Percentiles rank a stretch among this genome's conserved stretches.
Evolutionary conservation across 2,797 vertebrate species (phyloP).

Genomic region (Chaetodon trifasciatus): DNA sequence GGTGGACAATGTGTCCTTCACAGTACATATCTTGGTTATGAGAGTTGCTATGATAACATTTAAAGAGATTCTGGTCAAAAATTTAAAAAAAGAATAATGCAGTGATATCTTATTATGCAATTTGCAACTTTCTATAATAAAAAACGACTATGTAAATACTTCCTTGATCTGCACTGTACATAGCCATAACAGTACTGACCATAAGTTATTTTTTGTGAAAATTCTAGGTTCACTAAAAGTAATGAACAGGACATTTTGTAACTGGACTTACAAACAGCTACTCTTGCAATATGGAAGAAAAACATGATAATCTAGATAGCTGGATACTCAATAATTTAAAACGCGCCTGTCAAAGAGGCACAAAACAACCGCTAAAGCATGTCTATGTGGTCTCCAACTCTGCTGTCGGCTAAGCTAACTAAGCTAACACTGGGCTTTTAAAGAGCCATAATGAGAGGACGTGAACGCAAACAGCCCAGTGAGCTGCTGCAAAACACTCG

Average conservation of each 20-base stretch:
- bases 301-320: too few relatives aligned
- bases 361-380: constrained; percentile 2
- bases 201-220: not conserved
- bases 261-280: not conserved
- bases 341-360: not conserved
- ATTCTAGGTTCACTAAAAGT: not conserved
- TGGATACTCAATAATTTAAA: not conserved
- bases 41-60: not conserved
- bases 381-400: not conserved
- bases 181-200: not conserved
- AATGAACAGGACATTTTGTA: too few relatives aligned
- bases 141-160: not conserved
- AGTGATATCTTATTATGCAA: too few relatives aligned
- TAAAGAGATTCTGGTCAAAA: not conserved
- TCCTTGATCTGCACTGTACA: not conserved
- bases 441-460: rapidly evolving
- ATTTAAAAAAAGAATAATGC: not conserved
- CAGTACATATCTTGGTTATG: not conserved
- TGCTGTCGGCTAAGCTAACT: constrained; percentile 41
- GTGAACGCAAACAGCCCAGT: not conserved
- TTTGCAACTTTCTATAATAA: too few relatives aligned
- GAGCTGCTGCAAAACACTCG: not conserved
- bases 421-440: not conserved
- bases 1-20: too few relatives aligned
- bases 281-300: too few relatives aligned